A percentile compares a stretch with the other conserved stretches of the same genome.
phyloP scores from a whole-genome alignment of 2,113 vertebrate genomes.

The Thymallus thymallus region DNA sequence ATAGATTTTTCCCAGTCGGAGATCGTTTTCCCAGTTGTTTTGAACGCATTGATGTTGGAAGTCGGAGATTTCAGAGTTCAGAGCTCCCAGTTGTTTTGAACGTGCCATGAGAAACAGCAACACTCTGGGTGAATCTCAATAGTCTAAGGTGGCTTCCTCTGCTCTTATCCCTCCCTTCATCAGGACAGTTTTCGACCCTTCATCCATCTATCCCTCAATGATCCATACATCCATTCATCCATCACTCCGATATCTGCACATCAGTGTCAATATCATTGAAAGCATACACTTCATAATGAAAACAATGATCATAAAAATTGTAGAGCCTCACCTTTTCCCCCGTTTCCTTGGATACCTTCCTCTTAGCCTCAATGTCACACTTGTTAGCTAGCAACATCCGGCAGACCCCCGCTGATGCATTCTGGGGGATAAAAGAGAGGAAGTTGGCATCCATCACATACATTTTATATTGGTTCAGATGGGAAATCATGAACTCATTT shows the following conservation, averaged over 20 bases:
- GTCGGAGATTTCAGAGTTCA: no score
- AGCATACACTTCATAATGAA: neutral
- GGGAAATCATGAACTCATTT: no score
- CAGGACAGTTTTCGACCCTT: no score
- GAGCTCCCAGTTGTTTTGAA: no score
- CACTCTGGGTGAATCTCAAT: neutral
- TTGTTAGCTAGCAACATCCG: constrained; percentile 90
- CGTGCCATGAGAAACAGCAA: neutral
- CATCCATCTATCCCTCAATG: no score
- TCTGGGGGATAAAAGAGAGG: constrained; percentile 66
- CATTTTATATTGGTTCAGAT: no score
- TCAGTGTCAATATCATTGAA: neutral
- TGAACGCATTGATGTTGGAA: no score
- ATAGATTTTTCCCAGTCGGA: no score
- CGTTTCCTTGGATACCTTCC: constrained; percentile 83
- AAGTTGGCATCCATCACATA: neutral
- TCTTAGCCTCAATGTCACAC: constrained; percentile 87
- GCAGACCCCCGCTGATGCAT: constrained; percentile 86
- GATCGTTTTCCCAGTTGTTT: no score
- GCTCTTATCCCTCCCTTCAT: neutral
- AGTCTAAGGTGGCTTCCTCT: neutral
- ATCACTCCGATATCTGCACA: no score
- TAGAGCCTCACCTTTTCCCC: constrained; percentile 81
- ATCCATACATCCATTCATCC: no score
- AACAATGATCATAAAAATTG: neutral